Percentiles rank a stretch among this genome's conserved stretches.
phyloP scores from a whole-genome alignment of 2,888 invertebrate genomes.

The Ichneumoninae sp. region DNA sequence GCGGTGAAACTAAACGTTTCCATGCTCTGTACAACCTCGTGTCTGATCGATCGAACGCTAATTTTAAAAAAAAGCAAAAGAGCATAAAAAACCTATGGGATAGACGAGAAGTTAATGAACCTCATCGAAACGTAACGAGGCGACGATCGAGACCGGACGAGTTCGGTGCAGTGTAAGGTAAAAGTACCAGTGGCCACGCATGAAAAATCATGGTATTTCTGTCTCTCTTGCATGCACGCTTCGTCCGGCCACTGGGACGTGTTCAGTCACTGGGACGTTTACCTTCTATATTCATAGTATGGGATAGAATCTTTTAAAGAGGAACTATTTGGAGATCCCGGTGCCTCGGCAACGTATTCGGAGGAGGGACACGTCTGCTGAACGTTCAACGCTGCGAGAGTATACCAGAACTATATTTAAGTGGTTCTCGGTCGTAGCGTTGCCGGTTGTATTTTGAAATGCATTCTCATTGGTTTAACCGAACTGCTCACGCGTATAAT shows the following conservation, averaged over 20 bases:
- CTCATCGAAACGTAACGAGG: conserved; percentile 38
- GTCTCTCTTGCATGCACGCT: too few relatives aligned
- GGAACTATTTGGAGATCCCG: conserved; percentile 50
- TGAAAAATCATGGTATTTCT: too few relatives aligned
- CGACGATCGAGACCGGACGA: conserved; percentile 24
- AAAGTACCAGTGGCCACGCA: too few relatives aligned
- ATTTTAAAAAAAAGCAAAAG: conserved; percentile 6
- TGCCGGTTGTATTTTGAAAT: conserved; percentile 55
- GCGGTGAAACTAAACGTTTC: conserved; percentile 28
- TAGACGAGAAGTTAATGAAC: conserved; percentile 47
- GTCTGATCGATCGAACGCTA: conserved; percentile 40
- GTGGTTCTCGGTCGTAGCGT: conserved; percentile 20
- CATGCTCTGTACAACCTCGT: conserved; percentile 24
- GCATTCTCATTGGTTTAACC: conserved; percentile 60
- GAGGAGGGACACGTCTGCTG: conserved; percentile 3
- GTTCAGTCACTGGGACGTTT: too few relatives aligned
- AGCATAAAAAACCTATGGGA: neutral
- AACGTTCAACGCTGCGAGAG: neutral
- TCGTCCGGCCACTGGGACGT: too few relatives aligned
- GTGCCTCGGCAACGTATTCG: conserved; percentile 36
- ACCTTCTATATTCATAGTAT: neutral
- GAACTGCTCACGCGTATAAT: conserved; percentile 31
- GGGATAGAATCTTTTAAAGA: conserved; percentile 16
- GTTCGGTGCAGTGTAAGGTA: neutral
- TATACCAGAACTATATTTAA: conserved; percentile 40